Percentiles rank a stretch among this genome's conserved stretches.
These are phyloP conservation scores for Atrichornis clamosus DNA, from an alignment of 2,113 vertebrate species.

Conservation along the genomic window DNA sequence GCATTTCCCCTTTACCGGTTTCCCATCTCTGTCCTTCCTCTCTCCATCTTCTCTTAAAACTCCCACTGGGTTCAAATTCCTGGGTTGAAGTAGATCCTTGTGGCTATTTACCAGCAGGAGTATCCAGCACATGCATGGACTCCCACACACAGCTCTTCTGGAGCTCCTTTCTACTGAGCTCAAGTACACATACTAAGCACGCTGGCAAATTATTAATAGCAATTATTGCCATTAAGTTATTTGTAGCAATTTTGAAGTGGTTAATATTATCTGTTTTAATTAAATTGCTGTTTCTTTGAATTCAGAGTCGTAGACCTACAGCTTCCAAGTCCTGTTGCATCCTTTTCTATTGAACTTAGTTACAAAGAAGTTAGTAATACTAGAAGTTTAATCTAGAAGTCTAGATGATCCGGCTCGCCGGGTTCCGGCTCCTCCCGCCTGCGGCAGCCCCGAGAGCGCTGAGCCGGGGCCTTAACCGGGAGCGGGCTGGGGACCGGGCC, in stretches of 20 bases:
- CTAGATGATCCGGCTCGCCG: neutral
- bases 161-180: too few relatives aligned
- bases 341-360: neutral
- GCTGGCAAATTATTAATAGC: neutral
- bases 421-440: neutral
- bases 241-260: neutral
- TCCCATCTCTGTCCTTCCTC: neutral
- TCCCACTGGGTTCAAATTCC: neutral
- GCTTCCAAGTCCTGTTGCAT: neutral
- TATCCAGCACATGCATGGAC: accelerated
- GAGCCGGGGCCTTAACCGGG: accelerated
- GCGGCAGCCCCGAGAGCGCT: constrained; percentile 42
- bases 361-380: neutral
- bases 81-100: neutral
- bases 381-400: too few relatives aligned
- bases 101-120: accelerated
- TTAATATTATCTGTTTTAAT: neutral
- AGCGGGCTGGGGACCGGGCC: too few relatives aligned
- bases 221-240: neutral
- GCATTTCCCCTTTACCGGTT: neutral
- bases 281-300: neutral
- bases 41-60: neutral
- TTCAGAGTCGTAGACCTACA: neutral
- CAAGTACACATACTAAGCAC: accelerated
- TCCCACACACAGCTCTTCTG: neutral